phyloP scores from a whole-genome alignment of 2,113 vertebrate species.

The Nesospiza acunhae region DNA sequence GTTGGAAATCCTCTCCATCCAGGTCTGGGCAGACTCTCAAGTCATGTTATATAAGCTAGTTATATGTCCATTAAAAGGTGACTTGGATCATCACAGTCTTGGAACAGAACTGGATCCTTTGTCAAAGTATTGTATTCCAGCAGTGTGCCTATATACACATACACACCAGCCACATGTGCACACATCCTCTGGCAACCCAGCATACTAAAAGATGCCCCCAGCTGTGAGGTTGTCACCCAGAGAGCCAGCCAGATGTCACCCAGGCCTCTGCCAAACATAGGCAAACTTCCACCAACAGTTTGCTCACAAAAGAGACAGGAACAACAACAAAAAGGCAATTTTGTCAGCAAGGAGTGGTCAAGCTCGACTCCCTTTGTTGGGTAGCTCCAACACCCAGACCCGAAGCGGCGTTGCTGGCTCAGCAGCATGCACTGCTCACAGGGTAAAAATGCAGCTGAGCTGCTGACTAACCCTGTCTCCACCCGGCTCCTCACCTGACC shows the following conservation, averaged over 20 bases:
- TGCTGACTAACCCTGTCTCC: constrained; percentile 38
- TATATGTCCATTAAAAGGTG: background rate
- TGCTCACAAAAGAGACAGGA: background rate
- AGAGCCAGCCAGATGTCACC: background rate
- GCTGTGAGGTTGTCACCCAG: background rate
- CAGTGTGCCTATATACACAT: accelerated
- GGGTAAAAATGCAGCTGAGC: background rate
- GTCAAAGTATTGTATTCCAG: background rate
- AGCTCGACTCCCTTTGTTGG: background rate
- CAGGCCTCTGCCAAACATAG: background rate
- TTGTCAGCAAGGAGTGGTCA: constrained; percentile 37
- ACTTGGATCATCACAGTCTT: background rate
- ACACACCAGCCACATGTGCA: accelerated
- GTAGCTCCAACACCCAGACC: constrained; percentile 9
- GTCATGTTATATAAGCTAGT: background rate
- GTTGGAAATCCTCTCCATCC: background rate
- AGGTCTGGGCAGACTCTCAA: background rate
- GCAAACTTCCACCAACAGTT: background rate
- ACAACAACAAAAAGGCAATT: background rate
- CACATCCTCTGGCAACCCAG: background rate
- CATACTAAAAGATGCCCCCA: background rate
- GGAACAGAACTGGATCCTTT: background rate
- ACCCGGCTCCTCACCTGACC: constrained; percentile 87
- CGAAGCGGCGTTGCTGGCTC: background rate
- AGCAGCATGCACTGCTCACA: background rate